A percentile compares a stretch with the other conserved stretches of the same genome.
Evolutionary conservation across 2,888 invertebrate genomes (phyloP).

Genomic region (Rambutsinella grinnellia): DNA sequence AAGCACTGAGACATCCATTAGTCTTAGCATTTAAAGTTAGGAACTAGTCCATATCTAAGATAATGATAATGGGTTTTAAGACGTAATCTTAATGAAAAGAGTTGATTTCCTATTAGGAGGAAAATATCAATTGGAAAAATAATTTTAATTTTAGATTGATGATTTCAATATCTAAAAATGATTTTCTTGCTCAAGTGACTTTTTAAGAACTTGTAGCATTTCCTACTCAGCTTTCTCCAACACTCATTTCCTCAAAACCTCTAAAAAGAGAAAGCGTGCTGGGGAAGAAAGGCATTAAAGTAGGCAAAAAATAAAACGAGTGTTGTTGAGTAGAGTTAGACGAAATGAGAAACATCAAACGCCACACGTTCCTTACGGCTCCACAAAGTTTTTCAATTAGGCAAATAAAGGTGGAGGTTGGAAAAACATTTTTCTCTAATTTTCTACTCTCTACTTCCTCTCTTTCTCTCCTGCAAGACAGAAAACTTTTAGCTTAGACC

Average conservation of each 20-base stretch:
- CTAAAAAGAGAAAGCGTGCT: not conserved
- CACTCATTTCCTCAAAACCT: not conserved
- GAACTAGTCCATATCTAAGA: not conserved
- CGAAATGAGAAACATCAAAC: constrained; percentile 52
- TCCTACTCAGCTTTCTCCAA: not conserved
- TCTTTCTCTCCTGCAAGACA: constrained; percentile 6
- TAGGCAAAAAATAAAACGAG: constrained; percentile 20
- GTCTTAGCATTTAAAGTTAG: constrained; percentile 16
- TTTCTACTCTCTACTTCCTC: constrained; percentile 13
- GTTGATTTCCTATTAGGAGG: not conserved
- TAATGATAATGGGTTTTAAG: not conserved
- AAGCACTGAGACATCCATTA: constrained; percentile 66
- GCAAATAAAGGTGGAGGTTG: constrained; percentile 67
- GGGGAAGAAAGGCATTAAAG: not conserved
- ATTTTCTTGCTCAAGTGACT: too few relatives aligned
- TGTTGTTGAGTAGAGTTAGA: constrained; percentile 35
- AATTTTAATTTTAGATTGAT: too few relatives aligned
- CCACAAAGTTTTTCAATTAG: constrained; percentile 67
- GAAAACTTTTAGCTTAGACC: not conserved
- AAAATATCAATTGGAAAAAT: not conserved
- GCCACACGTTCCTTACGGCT: constrained; percentile 59
- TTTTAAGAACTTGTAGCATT: too few relatives aligned
- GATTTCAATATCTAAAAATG: too few relatives aligned
- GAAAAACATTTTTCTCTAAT: constrained; percentile 65
- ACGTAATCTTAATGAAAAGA: not conserved